Conservation (phyloP, 30 jellyfish, hydroid and myxozoan species). For the Pseudorhiza aurosa region DNA sequence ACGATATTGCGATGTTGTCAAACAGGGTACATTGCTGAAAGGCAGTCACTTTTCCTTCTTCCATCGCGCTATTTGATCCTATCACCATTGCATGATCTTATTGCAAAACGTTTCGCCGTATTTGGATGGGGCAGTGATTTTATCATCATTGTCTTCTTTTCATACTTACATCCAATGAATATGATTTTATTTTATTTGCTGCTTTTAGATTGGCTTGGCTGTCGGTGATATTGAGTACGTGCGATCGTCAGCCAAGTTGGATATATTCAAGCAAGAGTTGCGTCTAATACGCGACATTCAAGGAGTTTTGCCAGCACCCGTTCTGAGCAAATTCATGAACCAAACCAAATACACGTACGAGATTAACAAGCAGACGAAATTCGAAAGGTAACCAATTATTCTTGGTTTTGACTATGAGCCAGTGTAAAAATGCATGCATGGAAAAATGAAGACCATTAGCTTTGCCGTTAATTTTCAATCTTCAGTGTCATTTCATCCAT, state of each 20-base stretch:
- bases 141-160: too few relatives aligned
- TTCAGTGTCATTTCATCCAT: too few relatives aligned
- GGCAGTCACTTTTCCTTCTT: too few relatives aligned
- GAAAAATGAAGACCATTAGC: background rate
- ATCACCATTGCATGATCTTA: too few relatives aligned
- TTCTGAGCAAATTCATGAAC: background rate
- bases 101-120: too few relatives aligned
- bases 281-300: conserved; percentile 10
- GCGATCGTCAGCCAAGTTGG: conserved; percentile 14
- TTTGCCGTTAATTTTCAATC: too few relatives aligned
- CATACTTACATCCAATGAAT: too few relatives aligned
- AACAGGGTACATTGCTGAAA: too few relatives aligned
- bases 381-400: background rate
- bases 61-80: too few relatives aligned
- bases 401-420: background rate
- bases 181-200: too few relatives aligned
- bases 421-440: background rate
- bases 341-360: background rate
- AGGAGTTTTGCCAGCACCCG: background rate
- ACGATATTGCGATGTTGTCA: too few relatives aligned
- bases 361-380: conserved; percentile 11
- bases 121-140: too few relatives aligned
- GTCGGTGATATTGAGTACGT: conserved; percentile 17
- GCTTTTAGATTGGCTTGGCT: conserved; percentile 11
- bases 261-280: background rate